Percentiles rank a stretch among this genome's conserved stretches.
Evolutionary conservation across 1,140 invertebrate species (phyloP).

Genomic region (Hyphantria cunea): DNA sequence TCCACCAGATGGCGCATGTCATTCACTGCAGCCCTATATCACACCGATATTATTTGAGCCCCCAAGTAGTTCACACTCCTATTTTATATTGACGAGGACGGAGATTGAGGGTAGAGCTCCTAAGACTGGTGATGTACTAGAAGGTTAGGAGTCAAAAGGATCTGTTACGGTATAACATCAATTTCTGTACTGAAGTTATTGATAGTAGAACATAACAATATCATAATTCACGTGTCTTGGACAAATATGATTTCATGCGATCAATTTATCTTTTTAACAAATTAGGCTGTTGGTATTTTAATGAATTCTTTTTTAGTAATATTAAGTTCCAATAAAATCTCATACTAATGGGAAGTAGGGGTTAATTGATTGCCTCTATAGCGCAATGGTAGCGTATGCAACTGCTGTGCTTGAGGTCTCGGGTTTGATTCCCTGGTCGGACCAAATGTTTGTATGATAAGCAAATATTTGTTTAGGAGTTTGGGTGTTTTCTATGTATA

Average conservation of each 20-base stretch:
- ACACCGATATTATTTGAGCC: slow-evolving; percentile 38
- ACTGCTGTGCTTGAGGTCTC: too few species aligned
- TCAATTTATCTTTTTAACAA: too few species aligned
- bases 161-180: slow-evolving; percentile 59
- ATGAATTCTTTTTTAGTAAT: too few species aligned
- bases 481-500: too few species aligned
- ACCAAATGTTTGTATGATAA: too few species aligned
- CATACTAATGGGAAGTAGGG: too few species aligned
- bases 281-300: too few species aligned
- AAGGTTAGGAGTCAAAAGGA: slow-evolving; percentile 72
- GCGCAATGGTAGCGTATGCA: too few species aligned
- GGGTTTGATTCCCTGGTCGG: too few species aligned
- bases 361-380: too few species aligned
- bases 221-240: slow-evolving; percentile 48
- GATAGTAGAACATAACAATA: slow-evolving; percentile 69
- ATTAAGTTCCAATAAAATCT: too few species aligned
- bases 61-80: slow-evolving; percentile 2
- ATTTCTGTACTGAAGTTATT: slow-evolving; percentile 54
- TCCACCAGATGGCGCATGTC: slow-evolving; percentile 71
- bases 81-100: slow-evolving; percentile 2
- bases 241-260: slow-evolving; percentile 13
- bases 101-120: slow-evolving; percentile 31
- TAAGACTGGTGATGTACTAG: slow-evolving; percentile 43
- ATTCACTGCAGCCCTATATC: slow-evolving; percentile 59
- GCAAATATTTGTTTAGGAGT: too few species aligned